A percentile compares a stretch with the other conserved stretches of the same genome.
These are phyloP conservation scores for Zygogramma bicolorata DNA, from an alignment of 2,888 invertebrate genomes.

Conservation along the genomic window DNA sequence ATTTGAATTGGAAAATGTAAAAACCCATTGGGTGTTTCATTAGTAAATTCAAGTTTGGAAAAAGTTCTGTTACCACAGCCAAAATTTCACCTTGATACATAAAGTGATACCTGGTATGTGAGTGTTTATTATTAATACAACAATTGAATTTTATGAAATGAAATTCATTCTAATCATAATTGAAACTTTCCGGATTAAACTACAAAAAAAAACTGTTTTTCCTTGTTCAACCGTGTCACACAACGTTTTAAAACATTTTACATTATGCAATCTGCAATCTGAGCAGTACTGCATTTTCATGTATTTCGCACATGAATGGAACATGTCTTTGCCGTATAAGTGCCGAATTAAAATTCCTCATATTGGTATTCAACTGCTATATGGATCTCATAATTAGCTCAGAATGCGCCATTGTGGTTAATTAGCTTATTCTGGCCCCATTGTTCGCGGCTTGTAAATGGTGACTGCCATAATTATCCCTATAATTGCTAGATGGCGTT, in stretches of 20 bases:
- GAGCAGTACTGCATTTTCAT: not conserved
- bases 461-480: constrained; percentile 61
- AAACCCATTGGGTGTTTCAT: no score
- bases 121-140: no score
- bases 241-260: not conserved
- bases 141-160: no score
- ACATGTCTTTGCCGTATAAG: not conserved
- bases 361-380: not conserved
- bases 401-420: constrained; percentile 21
- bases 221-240: no score
- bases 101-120: no score
- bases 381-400: constrained; percentile 20
- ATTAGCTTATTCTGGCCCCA: constrained; percentile 13
- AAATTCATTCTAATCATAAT: no score
- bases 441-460: constrained; percentile 29
- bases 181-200: no score
- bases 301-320: not conserved
- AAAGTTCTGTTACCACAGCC: no score
- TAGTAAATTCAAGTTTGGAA: no score
- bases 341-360: constrained; percentile 2
- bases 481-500: constrained; percentile 66
- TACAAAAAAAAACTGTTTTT: no score
- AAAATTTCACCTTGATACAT: no score
- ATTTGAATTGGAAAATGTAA: no score
- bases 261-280: not conserved